These are phyloP conservation scores for Leptopilina drosophilae DNA, from an alignment of 2,888 invertebrate genomes.

Conservation along the genomic window DNA sequence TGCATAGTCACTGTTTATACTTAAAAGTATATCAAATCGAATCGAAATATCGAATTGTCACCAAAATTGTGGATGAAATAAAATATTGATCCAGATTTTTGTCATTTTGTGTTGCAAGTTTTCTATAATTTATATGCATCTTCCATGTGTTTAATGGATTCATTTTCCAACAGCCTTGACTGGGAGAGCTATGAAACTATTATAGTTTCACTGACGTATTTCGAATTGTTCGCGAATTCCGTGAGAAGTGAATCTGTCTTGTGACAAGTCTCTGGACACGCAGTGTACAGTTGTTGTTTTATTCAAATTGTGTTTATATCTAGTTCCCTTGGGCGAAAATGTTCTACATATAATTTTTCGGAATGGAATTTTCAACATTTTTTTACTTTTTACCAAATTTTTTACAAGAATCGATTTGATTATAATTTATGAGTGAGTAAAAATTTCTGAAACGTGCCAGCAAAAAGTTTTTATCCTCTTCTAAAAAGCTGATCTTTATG, in stretches of 20 bases:
- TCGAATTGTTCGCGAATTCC: not conserved
- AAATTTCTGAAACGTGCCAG: too few relatives aligned
- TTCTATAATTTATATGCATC: not conserved
- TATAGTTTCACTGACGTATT: slow-evolving; percentile 35
- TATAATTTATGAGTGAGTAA: too few relatives aligned
- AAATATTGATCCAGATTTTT: too few relatives aligned
- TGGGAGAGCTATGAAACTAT: slow-evolving; percentile 61
- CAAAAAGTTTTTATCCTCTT: too few relatives aligned
- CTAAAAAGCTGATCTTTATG: too few relatives aligned
- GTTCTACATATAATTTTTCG: not conserved
- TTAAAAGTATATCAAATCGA: too few relatives aligned
- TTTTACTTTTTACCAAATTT: not conserved
- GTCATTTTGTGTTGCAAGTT: not conserved
- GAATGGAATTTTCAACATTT: not conserved
- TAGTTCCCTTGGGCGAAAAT: not conserved
- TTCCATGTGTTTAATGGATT: not conserved
- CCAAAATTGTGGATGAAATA: too few relatives aligned
- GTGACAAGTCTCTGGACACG: not conserved
- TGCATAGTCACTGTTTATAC: too few relatives aligned
- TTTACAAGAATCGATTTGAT: too few relatives aligned
- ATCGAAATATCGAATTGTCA: too few relatives aligned
- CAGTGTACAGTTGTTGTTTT: not conserved
- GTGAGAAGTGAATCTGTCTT: slow-evolving; percentile 15
- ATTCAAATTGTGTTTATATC: not conserved
- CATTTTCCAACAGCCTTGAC: slow-evolving; percentile 50